Evolutionary conservation across 2,888 invertebrate genomes (phyloP).

Genomic region (Kryphioiulus occultus): DNA sequence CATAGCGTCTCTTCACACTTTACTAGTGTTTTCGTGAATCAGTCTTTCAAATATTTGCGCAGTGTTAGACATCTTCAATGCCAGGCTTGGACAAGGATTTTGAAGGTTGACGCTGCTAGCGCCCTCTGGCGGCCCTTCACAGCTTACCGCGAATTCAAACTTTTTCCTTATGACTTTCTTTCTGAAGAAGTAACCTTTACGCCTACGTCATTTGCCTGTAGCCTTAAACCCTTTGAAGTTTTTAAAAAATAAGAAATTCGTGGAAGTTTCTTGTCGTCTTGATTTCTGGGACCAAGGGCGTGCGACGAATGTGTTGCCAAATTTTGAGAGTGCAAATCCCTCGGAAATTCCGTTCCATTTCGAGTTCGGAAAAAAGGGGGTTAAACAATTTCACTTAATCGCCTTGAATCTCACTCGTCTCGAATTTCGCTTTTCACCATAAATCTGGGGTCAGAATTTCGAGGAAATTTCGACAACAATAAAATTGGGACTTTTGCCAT

Average conservation of each 20-base stretch:
- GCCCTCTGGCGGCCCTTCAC: background rate
- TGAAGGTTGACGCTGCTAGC: background rate
- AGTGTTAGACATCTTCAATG: background rate
- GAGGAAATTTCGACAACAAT: background rate
- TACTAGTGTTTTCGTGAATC: background rate
- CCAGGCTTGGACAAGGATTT: background rate
- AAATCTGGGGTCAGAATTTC: background rate
- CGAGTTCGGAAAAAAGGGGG: background rate
- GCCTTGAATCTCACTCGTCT: background rate
- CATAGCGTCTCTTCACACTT: no score
- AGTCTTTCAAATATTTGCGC: background rate
- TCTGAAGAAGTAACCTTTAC: constrained; percentile 7
- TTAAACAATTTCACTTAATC: background rate
- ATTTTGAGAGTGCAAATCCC: background rate
- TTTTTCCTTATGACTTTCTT: background rate
- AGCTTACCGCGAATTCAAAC: background rate
- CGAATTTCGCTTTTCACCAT: background rate
- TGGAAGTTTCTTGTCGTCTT: background rate
- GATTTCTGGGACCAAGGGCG: background rate
- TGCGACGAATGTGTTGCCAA: background rate
- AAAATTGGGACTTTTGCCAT: constrained; percentile 22
- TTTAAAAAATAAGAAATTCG: background rate
- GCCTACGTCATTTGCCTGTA: background rate
- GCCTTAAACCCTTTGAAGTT: background rate
- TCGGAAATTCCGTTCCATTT: constrained; percentile 35